Percentiles rank a stretch among this genome's conserved stretches.
Conservation (phyloP, 2,113 vertebrate species). For the Procavia capensis region DNA sequence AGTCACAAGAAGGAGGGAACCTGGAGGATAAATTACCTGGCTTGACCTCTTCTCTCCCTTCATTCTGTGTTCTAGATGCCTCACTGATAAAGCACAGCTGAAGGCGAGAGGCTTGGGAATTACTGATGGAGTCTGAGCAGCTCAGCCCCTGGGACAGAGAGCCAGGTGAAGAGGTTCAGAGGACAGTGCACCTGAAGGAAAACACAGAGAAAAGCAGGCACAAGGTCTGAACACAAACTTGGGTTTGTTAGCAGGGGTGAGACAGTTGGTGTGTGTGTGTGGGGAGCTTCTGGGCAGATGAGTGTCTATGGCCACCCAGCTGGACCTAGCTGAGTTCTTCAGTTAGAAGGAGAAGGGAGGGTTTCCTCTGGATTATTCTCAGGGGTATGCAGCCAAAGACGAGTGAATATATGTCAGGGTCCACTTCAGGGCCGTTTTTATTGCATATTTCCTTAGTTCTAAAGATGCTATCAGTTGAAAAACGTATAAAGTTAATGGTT, state of each 20-base stretch:
- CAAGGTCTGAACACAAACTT: background rate
- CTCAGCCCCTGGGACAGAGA: background rate
- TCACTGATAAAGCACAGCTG: background rate
- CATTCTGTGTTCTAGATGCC: background rate
- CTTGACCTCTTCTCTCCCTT: background rate
- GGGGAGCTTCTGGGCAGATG: background rate
- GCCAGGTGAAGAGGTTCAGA: background rate
- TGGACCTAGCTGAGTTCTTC: background rate
- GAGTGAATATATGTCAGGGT: background rate
- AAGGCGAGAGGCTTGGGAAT: background rate
- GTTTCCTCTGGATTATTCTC: background rate
- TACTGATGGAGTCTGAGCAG: background rate
- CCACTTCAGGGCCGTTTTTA: background rate
- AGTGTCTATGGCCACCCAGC: too few species aligned
- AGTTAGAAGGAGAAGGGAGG: background rate
- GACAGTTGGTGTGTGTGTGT: accelerated
- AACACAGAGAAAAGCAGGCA: background rate
- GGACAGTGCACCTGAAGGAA: background rate
- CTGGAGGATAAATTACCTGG: background rate
- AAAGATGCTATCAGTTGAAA: background rate
- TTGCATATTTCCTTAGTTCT: background rate
- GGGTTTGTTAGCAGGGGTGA: background rate
- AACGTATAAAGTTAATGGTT: background rate
- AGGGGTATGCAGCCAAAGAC: background rate
- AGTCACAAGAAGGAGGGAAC: background rate